These are phyloP conservation scores for Busseola fusca DNA, from an alignment of 2,888 invertebrate species.

Conservation along the genomic window DNA sequence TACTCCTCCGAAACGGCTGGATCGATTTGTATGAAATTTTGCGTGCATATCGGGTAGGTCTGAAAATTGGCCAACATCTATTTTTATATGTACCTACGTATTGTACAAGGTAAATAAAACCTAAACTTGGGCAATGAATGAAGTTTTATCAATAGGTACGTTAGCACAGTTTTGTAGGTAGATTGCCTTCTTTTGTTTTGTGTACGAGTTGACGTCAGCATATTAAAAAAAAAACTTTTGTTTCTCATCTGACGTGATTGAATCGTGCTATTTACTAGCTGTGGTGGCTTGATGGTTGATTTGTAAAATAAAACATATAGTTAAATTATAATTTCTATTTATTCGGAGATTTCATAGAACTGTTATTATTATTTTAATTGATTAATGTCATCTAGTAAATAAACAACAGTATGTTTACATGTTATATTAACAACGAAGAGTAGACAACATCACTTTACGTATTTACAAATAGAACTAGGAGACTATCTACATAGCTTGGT, in stretches of 20 bases:
- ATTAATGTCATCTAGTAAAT: slow-evolving; percentile 80
- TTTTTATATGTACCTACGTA: background rate
- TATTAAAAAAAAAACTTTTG: slow-evolving; percentile 8
- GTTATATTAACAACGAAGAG: slow-evolving; percentile 78
- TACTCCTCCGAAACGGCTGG: too few relatives aligned
- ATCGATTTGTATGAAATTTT: too few relatives aligned
- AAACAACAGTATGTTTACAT: slow-evolving; percentile 84
- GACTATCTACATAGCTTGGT: slow-evolving; percentile 86
- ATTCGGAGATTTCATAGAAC: slow-evolving; percentile 81
- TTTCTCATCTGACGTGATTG: background rate
- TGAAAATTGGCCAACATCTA: too few relatives aligned
- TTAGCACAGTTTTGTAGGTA: slow-evolving; percentile 7
- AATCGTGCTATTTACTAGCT: background rate
- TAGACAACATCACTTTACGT: slow-evolving; percentile 76
- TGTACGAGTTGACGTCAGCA: slow-evolving; percentile 31
- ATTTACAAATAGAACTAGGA: slow-evolving; percentile 82
- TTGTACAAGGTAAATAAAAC: background rate
- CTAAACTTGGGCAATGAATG: background rate
- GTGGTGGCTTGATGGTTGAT: background rate
- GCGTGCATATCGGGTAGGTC: too few relatives aligned
- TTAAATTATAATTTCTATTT: slow-evolving; percentile 80
- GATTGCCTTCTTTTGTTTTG: background rate
- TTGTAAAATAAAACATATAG: slow-evolving; percentile 70
- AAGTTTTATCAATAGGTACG: background rate
- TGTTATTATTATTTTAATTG: slow-evolving; percentile 71